Base-by-base conservation (phyloP, 2,113 vertebrate species). In the Oophaga pumilio region DNA sequence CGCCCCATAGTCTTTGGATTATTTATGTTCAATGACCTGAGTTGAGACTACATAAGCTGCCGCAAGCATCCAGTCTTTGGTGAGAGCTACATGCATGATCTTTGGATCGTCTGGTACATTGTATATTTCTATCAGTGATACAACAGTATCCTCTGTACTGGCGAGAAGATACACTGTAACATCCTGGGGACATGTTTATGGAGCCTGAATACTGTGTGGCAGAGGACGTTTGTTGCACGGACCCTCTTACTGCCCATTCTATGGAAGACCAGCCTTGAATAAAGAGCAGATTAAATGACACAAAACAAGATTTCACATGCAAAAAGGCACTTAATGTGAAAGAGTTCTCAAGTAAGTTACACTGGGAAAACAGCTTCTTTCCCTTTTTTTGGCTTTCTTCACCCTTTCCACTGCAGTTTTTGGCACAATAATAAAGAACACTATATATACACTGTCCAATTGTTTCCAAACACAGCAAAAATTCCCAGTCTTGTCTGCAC, bases 391-490 rank as follows among this genome's bases (percentile, higher is more conserved):
- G 60, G 49, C 60, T 79, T 86, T 81, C 22, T 76, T 81, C 43
- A 52, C 74, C 59, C 86, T 82, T 87, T 76, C 22, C 28, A 82
- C 62, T 73, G 69, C 79, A 87, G 68, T 76, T 87, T 57, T 80
- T 82, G 69, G 86, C 85, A 82, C 79, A 82, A 87, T 28, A 82
- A 87, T 87, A 87, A 87, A 87, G 78, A 74, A 87, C 56, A 82
- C 79, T 76, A 82, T 82, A 83, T 82, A 83, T 76, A 87, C 68
- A 87, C 79, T 76, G 79, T 87, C 68, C 68, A 74, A 87, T 76
- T 87, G 79, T 87, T 82, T 83, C 53, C 69, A 82, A 76, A 87
- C 86, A 87, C 86, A 87, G 86, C 86, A 87, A 87, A 86, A 68
- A 79, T 56, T 85, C 85, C 76, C 78, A 82, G 68, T 87, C 68